phyloP scores from a whole-genome alignment of 1,140 invertebrate species.

The Plectrocnemia conspersa region DNA sequence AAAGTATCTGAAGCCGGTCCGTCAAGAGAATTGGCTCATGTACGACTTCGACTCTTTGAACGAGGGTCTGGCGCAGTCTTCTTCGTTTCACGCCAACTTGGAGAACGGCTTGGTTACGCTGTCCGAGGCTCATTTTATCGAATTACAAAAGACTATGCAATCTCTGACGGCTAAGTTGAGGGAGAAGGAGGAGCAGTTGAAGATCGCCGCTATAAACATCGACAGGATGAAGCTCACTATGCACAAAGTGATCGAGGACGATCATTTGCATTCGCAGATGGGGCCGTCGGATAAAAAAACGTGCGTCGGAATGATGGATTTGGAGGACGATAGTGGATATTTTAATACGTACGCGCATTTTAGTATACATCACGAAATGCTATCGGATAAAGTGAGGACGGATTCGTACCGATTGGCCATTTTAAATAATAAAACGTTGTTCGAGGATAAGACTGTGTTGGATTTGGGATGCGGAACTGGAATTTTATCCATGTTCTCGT shows the following conservation, averaged over 20 bases:
- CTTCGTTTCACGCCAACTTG: conserved; percentile 53
- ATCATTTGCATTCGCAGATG: conserved; percentile 29
- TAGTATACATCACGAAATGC: conserved; percentile 95
- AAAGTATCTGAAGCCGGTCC: conserved; percentile 73
- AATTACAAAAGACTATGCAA: conserved; percentile 60
- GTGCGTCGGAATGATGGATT: conserved; percentile 50
- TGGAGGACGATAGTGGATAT: conserved; percentile 69
- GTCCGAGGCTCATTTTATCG: conserved; percentile 58
- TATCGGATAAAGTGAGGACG: conserved; percentile 87
- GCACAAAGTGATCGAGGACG: conserved; percentile 54
- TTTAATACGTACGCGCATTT: conserved; percentile 97
- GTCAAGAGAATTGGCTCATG: conserved; percentile 80
- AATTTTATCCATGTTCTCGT: conserved; percentile 94
- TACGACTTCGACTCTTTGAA: conserved; percentile 56
- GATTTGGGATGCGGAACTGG: conserved; percentile 93
- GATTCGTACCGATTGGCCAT: conserved; percentile 93
- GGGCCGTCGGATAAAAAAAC: conserved; percentile 40
- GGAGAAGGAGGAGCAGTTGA: conserved; percentile 52
- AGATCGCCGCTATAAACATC: conserved; percentile 60
- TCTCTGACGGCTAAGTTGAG: conserved; percentile 51
- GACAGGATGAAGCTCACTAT: conserved; percentile 60
- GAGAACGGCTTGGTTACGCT: conserved; percentile 60
- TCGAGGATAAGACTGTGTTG: conserved; percentile 78
- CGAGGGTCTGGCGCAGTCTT: conserved; percentile 37
- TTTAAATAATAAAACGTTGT: conserved; percentile 66